phyloP scores from a whole-genome alignment of 2,797 vertebrate genomes.

The Hozukius guyotensis region DNA sequence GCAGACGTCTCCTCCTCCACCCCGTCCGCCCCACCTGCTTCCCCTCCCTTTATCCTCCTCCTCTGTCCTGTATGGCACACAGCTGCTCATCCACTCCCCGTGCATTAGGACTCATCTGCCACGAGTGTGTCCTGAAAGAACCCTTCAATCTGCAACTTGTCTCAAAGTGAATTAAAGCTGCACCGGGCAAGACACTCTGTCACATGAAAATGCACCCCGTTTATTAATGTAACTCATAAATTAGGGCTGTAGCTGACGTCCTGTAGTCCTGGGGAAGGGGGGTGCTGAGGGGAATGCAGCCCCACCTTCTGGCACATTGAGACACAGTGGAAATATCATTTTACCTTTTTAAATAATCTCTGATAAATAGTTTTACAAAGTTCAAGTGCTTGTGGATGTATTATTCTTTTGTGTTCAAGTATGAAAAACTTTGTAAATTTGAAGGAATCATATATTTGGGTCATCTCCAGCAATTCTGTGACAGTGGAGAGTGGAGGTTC shows the following conservation, averaged over 20 bases:
- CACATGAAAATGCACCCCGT: conserved; percentile 19
- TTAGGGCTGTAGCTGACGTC: background rate
- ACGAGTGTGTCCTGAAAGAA: conserved; percentile 43
- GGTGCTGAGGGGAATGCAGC: background rate
- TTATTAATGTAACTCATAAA: conserved; percentile 32
- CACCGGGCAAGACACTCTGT: conserved; percentile 5
- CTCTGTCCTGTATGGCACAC: conserved; percentile 62
- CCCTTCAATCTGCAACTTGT: conserved; percentile 40
- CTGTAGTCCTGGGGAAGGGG: background rate
- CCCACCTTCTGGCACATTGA: background rate
- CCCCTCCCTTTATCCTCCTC: conserved; percentile 63
- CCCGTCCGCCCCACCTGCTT: conserved; percentile 69
- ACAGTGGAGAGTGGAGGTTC: too few species aligned
- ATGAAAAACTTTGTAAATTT: background rate
- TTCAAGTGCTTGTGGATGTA: background rate
- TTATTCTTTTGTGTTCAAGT: background rate
- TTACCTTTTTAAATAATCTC: background rate
- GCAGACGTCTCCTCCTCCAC: conserved; percentile 69
- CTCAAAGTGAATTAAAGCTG: conserved; percentile 44
- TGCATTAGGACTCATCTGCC: conserved; percentile 51
- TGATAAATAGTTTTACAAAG: background rate
- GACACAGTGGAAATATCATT: background rate
- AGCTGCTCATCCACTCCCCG: conserved; percentile 67
- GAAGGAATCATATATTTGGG: too few species aligned
- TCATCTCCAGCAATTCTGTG: too few species aligned